These are phyloP conservation scores for Mythimna vitellina DNA, from an alignment of 2,888 invertebrate genomes.

Conservation along the genomic window DNA sequence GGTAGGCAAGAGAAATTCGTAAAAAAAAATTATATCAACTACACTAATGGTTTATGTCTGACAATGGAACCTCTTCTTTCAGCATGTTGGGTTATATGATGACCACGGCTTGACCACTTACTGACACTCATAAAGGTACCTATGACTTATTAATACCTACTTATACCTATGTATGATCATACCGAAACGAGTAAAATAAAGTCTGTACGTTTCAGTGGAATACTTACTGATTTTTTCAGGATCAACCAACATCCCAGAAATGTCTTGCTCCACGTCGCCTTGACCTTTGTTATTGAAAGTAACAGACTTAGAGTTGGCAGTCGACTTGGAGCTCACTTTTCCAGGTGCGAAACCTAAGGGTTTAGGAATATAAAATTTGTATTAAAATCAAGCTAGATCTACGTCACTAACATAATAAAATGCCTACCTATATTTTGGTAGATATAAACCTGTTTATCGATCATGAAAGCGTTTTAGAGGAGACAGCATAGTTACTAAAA, in stretches of 20 bases:
- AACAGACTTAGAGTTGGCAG: constrained; percentile 77
- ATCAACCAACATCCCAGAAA: constrained; percentile 76
- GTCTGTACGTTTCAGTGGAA: not conserved
- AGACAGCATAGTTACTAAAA: too few species aligned
- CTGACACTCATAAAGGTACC: too few species aligned
- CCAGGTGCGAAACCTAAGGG: constrained; percentile 19
- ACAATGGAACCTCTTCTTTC: too few species aligned
- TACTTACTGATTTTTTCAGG: constrained; percentile 52
- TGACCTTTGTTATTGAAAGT: constrained; percentile 76
- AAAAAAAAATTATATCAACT: too few species aligned
- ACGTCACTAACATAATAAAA: too few species aligned
- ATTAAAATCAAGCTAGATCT: not conserved
- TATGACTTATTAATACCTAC: too few species aligned
- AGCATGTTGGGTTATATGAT: too few species aligned
- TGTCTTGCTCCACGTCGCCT: constrained; percentile 63
- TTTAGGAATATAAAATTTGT: not conserved
- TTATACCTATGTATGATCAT: not conserved
- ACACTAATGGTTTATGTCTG: too few species aligned
- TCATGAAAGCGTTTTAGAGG: not conserved
- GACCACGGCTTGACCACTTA: too few species aligned
- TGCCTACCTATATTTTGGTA: not conserved
- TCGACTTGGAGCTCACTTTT: constrained; percentile 77
- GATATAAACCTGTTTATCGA: not conserved
- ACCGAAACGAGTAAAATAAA: not conserved
- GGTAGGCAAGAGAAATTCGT: too few species aligned